Conservation (phyloP, 2,797 vertebrate species). For the Selene dorsalis region DNA sequence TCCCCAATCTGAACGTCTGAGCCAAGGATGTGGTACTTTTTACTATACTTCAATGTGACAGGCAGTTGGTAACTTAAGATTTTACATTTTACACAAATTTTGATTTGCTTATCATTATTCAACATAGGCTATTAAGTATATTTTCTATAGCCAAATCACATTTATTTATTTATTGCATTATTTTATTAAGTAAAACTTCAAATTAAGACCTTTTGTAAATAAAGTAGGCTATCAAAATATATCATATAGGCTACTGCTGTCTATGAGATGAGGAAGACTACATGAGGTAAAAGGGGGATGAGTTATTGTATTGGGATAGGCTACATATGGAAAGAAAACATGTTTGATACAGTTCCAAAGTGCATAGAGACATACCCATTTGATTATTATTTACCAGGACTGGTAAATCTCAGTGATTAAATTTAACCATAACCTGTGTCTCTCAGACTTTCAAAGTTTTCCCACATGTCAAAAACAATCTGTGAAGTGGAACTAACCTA, state of each 20-base stretch:
- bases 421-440: background rate
- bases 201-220: background rate
- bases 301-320: background rate
- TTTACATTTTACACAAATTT: background rate
- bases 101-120: background rate
- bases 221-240: background rate
- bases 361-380: background rate
- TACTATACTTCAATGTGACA: background rate
- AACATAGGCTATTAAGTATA: too few species aligned
- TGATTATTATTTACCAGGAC: background rate
- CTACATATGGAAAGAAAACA: background rate
- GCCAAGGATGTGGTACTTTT: too few species aligned
- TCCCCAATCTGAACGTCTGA: background rate
- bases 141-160: too few species aligned
- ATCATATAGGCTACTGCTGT: background rate
- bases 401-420: background rate
- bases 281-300: background rate
- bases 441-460: constrained; percentile 6
- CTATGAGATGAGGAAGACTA: background rate
- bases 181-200: background rate
- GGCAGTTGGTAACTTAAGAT: background rate
- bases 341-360: too few species aligned
- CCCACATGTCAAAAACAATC: constrained; percentile 22
- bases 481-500: background rate
- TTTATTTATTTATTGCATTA: too few species aligned